Evolutionary conservation across 2,113 vertebrate genomes (phyloP), one percentile per base, ranked within the genome.

Genomic region (Kryptolebias marmoratus): DNA sequence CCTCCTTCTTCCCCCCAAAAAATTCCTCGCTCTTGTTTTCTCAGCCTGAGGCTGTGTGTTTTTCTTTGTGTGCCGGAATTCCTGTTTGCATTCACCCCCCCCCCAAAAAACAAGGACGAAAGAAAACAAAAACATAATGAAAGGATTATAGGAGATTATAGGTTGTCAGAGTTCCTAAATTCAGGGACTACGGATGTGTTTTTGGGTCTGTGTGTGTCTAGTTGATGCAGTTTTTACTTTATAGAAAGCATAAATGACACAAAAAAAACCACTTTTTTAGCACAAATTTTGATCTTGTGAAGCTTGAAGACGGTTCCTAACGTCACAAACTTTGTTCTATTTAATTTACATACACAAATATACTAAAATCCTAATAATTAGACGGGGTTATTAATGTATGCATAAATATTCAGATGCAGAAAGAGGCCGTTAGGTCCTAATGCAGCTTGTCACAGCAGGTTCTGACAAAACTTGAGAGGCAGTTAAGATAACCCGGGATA

Each of bases 1-100:
- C 73, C 71, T 74, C 62, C 32, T 71, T 39, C 62, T 62, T 47
- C 54, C 22, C 18, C 36, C 3, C 36, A 36, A 76, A 89, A 87
- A 90, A 79, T 66, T 82, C 88, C 77, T 72, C 22, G 64, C 76
- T 76, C 88, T 85, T 91, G 87, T 90, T 88, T 90, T 86, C 78
- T 84, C 83, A 88, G 89, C 86, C 86, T 45, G 22, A 73, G 83
- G 83, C 82, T 81, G 83, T 88, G 83, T 88, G 88, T 93, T 90
- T 91, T 92, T 86, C 88, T 89, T 89, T 88, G 89, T 85, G 76
- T 74, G 82, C 80, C 75, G 81, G 89, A 92, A 93, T 93, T 93
- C 90, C 92, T 91, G 91, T 92, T 93, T 92, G 85, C 76, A 77
- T 88, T 90, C 87, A 91, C 87, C 89, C 80, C 56, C 52, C 55